Conservation (phyloP, 2,797 vertebrate genomes). For the Schizopygopsis malacanthus region DNA sequence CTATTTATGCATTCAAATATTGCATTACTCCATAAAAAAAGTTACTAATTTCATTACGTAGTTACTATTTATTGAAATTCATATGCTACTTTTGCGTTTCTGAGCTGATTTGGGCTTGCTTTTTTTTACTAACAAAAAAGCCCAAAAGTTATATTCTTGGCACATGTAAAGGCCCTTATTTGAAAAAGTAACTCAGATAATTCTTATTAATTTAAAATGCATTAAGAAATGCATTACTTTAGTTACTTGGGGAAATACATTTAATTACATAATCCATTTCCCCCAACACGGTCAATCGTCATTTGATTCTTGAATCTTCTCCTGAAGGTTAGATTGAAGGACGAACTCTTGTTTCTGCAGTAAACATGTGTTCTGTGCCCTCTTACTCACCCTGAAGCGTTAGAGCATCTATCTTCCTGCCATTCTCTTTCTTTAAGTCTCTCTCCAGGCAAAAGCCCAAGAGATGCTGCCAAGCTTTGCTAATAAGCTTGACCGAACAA, state of each 20-base stretch:
- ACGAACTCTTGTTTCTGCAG: not conserved
- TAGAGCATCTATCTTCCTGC: not conserved
- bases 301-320: not conserved
- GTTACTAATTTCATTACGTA: not conserved
- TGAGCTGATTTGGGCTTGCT: no score
- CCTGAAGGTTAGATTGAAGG: not conserved
- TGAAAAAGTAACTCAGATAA: not conserved
- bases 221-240: not conserved
- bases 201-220: not conserved
- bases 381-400: slow-evolving; percentile 6
- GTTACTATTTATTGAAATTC: no score
- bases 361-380: not conserved
- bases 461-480: slow-evolving; percentile 4
- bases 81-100: no score
- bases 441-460: slow-evolving; percentile 34
- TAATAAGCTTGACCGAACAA: slow-evolving; percentile 20
- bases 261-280: not conserved
- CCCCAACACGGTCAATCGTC: not conserved
- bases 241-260: not conserved
- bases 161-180: not conserved
- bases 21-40: not conserved
- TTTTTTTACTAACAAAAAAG: no score
- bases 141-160: not conserved
- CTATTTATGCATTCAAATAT: not conserved
- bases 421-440: not conserved